phyloP scores from a whole-genome alignment of 2,797 vertebrate species.

The Pseudomugil tenellus region DNA sequence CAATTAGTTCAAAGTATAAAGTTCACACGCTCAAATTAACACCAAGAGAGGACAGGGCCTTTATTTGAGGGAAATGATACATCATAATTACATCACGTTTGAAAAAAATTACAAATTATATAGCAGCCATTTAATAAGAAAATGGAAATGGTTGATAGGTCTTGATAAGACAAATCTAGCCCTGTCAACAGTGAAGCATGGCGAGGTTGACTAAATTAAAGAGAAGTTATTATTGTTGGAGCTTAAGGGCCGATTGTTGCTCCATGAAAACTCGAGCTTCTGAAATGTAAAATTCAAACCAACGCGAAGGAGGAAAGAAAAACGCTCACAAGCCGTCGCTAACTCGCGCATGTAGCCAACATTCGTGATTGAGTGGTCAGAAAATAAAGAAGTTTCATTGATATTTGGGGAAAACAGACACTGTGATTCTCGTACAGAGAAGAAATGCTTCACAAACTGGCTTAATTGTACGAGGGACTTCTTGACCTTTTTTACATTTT shows the following conservation, averaged over 20 bases:
- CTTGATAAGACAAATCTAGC: constrained; percentile 78
- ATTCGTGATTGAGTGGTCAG: constrained; percentile 54
- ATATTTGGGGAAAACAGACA: constrained; percentile 71
- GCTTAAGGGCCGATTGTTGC: constrained; percentile 61
- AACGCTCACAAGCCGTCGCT: constrained; percentile 50
- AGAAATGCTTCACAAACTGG: too few species aligned
- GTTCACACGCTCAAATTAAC: constrained; percentile 83
- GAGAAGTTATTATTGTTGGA: constrained; percentile 74
- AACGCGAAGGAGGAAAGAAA: constrained; percentile 8
- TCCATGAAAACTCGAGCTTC: constrained; percentile 33
- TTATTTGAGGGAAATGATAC: constrained; percentile 82
- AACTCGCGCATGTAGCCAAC: constrained; percentile 71
- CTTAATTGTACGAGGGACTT: constrained; percentile 84
- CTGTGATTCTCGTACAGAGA: too few species aligned
- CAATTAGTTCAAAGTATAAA: constrained; percentile 86
- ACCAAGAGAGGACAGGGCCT: constrained; percentile 78
- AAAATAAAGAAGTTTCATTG: constrained; percentile 65
- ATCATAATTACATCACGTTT: constrained; percentile 81
- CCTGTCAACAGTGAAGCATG: constrained; percentile 59
- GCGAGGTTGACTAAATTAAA: constrained; percentile 71
- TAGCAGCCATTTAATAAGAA: constrained; percentile 81
- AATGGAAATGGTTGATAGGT: constrained; percentile 80
- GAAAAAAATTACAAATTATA: constrained; percentile 77
- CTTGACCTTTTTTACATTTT: constrained; percentile 86
- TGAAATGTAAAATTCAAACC: constrained; percentile 35